Evolutionary conservation across 1,140 invertebrate species (phyloP).

Genomic region (Macrobrachium rosenbergii): DNA sequence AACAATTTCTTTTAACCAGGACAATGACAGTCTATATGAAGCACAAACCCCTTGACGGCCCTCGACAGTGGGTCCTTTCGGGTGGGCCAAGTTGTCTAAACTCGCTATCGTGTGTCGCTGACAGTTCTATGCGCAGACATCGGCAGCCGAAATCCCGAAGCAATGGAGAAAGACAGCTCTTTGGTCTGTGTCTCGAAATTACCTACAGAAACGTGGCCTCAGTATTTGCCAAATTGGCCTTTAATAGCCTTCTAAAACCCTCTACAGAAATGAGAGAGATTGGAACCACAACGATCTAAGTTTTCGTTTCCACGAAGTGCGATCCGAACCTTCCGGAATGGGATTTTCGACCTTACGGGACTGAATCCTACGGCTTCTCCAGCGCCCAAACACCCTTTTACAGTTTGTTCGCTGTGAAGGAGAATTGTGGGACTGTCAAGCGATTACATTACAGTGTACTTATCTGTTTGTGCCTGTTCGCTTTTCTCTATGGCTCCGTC

Average conservation of each 20-base stretch:
- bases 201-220: slow-evolving; percentile 47
- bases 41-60: neutral
- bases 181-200: slow-evolving; percentile 8
- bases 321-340: no score
- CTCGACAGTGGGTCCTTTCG: neutral
- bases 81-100: slow-evolving; percentile 10
- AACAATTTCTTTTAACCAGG: no score
- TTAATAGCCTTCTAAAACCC: slow-evolving; percentile 48
- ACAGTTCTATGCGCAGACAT: neutral
- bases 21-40: neutral
- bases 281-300: neutral
- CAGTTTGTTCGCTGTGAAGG: slow-evolving; percentile 53
- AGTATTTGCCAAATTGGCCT: slow-evolving; percentile 58
- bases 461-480: slow-evolving; percentile 53
- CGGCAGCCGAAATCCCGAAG: neutral
- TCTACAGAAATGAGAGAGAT: slow-evolving; percentile 28
- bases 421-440: slow-evolving; percentile 58
- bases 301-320: no score
- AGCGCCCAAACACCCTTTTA: slow-evolving; percentile 44
- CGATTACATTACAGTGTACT: slow-evolving; percentile 63
- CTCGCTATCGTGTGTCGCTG: slow-evolving; percentile 2
- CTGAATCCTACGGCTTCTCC: neutral
- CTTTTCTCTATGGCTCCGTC: slow-evolving; percentile 30
- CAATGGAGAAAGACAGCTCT: neutral
- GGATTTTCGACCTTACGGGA: no score